Conservation (phyloP, 2,113 vertebrate species). For the Vombatus ursinus region DNA sequence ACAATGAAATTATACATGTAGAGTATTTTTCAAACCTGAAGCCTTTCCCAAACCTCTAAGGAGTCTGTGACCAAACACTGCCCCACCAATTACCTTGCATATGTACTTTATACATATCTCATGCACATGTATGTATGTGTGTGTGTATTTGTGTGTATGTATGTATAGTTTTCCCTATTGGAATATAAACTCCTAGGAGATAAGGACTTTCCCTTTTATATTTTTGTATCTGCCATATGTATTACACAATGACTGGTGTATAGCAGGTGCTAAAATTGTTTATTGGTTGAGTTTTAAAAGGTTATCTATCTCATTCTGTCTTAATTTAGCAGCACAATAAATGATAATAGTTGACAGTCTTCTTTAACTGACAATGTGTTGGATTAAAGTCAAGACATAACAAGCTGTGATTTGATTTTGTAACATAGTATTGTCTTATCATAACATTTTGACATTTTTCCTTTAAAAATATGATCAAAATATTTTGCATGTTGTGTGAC, state of each 20-base stretch:
- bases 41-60: neutral
- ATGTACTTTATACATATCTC: neutral
- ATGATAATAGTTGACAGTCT: too few species aligned
- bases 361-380: too few species aligned
- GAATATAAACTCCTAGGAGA: neutral
- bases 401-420: too few species aligned
- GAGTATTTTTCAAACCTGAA: neutral
- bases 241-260: neutral
- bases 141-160: too few species aligned
- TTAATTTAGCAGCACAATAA: too few species aligned
- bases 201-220: neutral
- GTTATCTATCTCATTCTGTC: too few species aligned
- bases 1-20: neutral
- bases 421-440: too few species aligned
- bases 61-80: neutral
- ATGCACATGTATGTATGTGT: neutral
- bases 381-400: too few species aligned
- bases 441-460: too few species aligned
- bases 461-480: too few species aligned
- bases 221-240: neutral
- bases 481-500: too few species aligned
- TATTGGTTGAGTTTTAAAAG: neutral
- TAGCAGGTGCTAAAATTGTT: neutral
- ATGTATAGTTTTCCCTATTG: neutral
- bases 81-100: neutral